Conservation (phyloP, 2,113 vertebrate genomes). For the Acanthisitta chloris region DNA sequence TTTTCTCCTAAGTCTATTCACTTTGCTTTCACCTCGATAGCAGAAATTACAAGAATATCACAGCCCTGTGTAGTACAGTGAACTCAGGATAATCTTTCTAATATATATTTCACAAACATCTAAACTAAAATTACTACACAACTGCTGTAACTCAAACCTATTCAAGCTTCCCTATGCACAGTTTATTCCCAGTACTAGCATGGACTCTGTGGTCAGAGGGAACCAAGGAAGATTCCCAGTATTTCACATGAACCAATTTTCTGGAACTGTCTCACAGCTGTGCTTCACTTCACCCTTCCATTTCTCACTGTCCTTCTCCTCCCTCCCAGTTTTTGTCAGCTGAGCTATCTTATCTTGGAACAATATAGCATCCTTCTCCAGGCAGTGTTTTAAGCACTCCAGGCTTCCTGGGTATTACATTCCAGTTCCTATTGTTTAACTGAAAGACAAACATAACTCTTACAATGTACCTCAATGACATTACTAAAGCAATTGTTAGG, state of each 20-base stretch:
- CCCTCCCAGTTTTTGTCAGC: background rate
- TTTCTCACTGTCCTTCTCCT: background rate
- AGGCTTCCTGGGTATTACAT: background rate
- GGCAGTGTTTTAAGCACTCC: background rate
- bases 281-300: background rate
- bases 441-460: background rate
- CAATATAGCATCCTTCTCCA: background rate
- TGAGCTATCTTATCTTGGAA: background rate
- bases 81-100: background rate
- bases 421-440: background rate
- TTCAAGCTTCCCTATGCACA: background rate
- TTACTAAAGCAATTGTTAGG: background rate
- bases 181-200: background rate
- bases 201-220: background rate
- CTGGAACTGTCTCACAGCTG: background rate
- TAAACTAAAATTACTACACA: background rate
- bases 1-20: background rate
- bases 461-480: background rate
- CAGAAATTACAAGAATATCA: background rate
- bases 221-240: background rate
- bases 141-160: background rate
- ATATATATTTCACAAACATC: background rate
- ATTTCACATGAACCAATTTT: background rate
- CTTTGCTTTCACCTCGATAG: background rate
- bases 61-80: background rate